Conservation (phyloP, 2,113 vertebrate species). For the Odontophorus gujanensis region DNA sequence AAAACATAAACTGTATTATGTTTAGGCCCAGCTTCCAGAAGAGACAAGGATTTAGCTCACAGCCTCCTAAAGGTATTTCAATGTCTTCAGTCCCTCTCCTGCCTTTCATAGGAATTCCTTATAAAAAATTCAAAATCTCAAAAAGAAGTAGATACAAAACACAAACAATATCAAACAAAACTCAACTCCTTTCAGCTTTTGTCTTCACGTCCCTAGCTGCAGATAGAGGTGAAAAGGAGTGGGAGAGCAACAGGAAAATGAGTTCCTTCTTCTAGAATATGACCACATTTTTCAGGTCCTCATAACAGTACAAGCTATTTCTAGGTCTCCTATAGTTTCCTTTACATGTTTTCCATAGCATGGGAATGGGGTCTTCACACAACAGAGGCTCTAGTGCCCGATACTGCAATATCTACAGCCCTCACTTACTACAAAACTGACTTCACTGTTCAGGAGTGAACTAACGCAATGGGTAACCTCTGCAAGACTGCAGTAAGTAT, state of each 20-base stretch:
- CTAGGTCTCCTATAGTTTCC: background rate
- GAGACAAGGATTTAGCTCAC: background rate
- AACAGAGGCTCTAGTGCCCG: background rate
- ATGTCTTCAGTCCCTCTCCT: background rate
- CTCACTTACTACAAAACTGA: background rate
- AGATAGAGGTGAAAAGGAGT: background rate
- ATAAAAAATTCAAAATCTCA: background rate
- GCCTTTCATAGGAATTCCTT: background rate
- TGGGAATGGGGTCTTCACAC: background rate
- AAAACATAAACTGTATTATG: background rate
- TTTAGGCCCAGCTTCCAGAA: background rate
- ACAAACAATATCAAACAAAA: background rate
- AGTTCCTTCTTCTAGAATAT: background rate
- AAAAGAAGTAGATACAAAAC: background rate
- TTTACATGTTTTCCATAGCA: background rate
- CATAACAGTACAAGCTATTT: background rate
- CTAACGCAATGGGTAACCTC: background rate
- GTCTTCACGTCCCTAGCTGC: background rate
- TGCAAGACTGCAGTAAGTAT: background rate
- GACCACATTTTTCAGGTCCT: background rate
- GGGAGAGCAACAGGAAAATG: background rate
- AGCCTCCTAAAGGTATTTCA: background rate
- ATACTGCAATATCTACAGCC: background rate
- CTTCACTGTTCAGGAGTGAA: background rate
- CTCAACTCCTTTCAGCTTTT: background rate